Conservation (phyloP, 2,888 invertebrate species). For the Andrena flavipes region DNA sequence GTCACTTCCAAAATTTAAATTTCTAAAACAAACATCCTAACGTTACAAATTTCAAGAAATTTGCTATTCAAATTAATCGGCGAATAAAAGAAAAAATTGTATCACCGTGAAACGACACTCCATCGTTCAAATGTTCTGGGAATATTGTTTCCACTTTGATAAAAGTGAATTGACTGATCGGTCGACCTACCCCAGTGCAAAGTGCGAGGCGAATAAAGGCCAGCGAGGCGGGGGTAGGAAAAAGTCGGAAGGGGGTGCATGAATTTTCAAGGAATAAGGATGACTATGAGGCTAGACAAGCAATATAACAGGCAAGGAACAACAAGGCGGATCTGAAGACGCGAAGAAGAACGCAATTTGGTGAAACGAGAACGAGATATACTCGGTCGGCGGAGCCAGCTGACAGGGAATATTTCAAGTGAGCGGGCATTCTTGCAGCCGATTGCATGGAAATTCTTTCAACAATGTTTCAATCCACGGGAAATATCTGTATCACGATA, state of each 20-base stretch:
- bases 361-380: constrained; percentile 37
- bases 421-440: neutral
- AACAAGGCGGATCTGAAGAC: constrained; percentile 24
- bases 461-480: constrained; percentile 38
- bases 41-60: no score
- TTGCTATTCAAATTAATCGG: no score
- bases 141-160: neutral
- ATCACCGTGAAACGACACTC: no score
- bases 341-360: constrained; percentile 52
- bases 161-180: neutral
- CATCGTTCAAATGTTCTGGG: neutral
- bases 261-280: constrained; percentile 35
- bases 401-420: constrained; percentile 49
- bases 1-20: no score
- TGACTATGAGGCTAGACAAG: constrained; percentile 38
- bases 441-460: constrained; percentile 42
- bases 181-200: neutral
- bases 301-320: constrained; percentile 51
- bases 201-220: neutral
- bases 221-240: neutral
- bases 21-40: no score
- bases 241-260: neutral
- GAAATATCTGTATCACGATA: constrained; percentile 1
- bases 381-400: constrained; percentile 4
- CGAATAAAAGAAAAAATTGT: no score